Evolutionary conservation across 2,888 invertebrate genomes (phyloP), one percentile per base, ranked within the genome.

Genomic region (Pteria penguin): DNA sequence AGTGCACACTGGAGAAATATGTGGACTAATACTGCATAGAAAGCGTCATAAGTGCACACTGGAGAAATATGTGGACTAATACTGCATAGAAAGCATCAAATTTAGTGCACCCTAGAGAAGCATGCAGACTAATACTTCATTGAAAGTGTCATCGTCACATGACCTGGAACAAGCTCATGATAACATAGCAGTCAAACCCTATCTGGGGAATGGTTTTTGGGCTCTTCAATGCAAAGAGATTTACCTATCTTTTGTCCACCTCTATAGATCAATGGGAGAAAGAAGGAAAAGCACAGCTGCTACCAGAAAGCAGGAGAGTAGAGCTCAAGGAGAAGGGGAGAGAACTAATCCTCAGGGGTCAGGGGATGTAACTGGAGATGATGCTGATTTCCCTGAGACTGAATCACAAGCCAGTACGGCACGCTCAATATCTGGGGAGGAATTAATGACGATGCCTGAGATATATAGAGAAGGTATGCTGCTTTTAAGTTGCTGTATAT

Each of bases 201-300:
- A n/a, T n/a, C n/a, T n/a, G n/a, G n/a, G n/a, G n/a, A n/a, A n/a
- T n/a, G n/a, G n/a, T n/a, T n/a, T n/a, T 22, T 52, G 2, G 22
- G 22, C 52, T 52, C 52, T 52, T 18, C n/a, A 4, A 52, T 1
- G 52, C 22, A 1, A 1, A 18, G 22, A 22, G 52, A n/a, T n/a
- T 14, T 14, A 36, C 11, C 14, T 18, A 24, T 26, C 24, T 11
- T 66, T 24, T 66, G 45, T 5, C 45, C 26, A 26, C 22, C 8
- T 32, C 22, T 58, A 18, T 8, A 18, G 27, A 32, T 14, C 4
- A 11, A 58, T 57, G 24, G 32, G 68, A 26, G 82, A 83, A 61
- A 81, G 84, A 57, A 78, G 83, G 24, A 84, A 84, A 58, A 84
- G 86, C 60, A 84, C 79, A 63, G 82, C 83, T 8, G 82, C 79